These are phyloP conservation scores for Archilochus colubris DNA, from an alignment of 2,113 vertebrate genomes.

Conservation along the genomic window DNA sequence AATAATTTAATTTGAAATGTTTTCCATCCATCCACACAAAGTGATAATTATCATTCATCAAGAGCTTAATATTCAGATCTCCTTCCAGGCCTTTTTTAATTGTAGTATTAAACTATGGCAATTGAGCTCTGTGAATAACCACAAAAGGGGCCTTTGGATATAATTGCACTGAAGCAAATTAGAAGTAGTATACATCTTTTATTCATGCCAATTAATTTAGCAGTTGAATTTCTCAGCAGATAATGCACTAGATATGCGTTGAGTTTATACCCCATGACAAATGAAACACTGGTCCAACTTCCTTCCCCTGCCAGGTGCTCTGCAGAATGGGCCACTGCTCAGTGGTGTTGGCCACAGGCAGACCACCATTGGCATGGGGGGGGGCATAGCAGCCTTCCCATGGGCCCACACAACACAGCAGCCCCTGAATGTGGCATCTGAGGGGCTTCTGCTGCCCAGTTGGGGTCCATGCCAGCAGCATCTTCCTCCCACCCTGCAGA, in stretches of 20 bases:
- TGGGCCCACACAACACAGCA: background rate
- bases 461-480: background rate
- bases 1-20: conserved; percentile 24
- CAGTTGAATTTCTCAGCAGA: background rate
- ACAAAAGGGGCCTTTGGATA: background rate
- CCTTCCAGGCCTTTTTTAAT: conserved; percentile 23
- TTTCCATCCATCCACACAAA: conserved; percentile 25
- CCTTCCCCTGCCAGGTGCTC: background rate
- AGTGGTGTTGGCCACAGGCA: rapidly evolving
- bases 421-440: background rate
- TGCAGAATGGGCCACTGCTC: rapidly evolving
- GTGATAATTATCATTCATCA: conserved; percentile 4
- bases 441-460: background rate
- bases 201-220: conserved; percentile 16
- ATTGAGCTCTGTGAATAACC: conserved; percentile 22
- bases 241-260: background rate
- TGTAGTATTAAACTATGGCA: conserved; percentile 22
- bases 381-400: background rate
- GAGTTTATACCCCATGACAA: background rate
- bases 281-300: background rate
- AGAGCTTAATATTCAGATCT: background rate
- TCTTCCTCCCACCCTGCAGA: background rate
- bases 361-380: background rate
- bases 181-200: background rate
- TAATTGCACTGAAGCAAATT: background rate